Percentiles rank a stretch among this genome's conserved stretches.
phyloP scores from a whole-genome alignment of 1,140 invertebrate species.

The Paraescarpia echinospica region DNA sequence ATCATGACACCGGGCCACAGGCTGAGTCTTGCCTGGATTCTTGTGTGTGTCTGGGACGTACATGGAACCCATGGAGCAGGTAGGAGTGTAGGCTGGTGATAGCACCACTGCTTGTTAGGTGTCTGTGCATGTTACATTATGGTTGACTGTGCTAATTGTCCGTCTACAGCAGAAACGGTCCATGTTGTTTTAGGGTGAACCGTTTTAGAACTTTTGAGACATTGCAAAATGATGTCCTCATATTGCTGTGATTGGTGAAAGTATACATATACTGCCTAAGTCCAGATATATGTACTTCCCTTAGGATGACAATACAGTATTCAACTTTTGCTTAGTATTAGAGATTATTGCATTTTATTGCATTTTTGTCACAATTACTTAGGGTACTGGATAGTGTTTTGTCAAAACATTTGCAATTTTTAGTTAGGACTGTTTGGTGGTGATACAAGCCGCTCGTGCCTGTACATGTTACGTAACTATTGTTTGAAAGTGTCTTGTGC shows the following conservation, averaged over 20 bases:
- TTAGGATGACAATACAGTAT: neutral
- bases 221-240: neutral
- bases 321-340: neutral
- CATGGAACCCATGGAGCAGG: neutral
- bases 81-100: neutral
- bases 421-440: too few species aligned
- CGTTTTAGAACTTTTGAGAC: neutral
- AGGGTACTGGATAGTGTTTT: too few species aligned
- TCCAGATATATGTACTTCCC: neutral
- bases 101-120: neutral
- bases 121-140: neutral
- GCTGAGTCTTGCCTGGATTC: neutral
- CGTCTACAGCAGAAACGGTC: neutral
- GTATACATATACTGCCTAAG: neutral
- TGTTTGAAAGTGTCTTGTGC: neutral
- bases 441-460: too few species aligned
- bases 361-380: too few species aligned
- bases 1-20: neutral
- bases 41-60: neutral
- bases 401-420: too few species aligned
- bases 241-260: neutral
- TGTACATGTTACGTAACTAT: neutral
- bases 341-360: too few species aligned
- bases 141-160: neutral
- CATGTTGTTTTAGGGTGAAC: neutral